Evolutionary conservation across 2,888 invertebrate genomes (phyloP).

Genomic region (Eupithecia exiguata): DNA sequence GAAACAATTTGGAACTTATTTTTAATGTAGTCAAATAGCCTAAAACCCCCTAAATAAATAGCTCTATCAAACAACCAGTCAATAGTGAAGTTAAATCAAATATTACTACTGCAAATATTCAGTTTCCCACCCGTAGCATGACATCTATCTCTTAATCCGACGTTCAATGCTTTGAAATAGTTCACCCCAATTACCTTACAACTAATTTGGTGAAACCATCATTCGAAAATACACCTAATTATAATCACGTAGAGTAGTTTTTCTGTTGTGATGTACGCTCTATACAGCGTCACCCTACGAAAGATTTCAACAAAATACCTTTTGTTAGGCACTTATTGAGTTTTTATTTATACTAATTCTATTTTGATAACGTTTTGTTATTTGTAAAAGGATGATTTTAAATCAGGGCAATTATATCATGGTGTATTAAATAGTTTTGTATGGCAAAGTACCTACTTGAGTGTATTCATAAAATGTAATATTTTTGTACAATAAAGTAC

Average conservation of each 20-base stretch:
- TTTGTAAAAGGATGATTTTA: conserved; percentile 49
- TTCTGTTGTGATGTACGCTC: background rate
- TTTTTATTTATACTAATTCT: conserved; percentile 78
- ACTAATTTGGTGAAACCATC: conserved; percentile 28
- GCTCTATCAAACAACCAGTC: background rate
- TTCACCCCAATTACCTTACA: conserved; percentile 41
- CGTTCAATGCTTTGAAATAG: conserved; percentile 41
- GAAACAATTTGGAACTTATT: too few species aligned
- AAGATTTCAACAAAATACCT: conserved; percentile 59
- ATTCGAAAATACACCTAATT: conserved; percentile 17
- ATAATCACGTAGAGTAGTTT: conserved; percentile 5
- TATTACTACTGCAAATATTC: conserved; percentile 26
- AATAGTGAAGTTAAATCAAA: conserved; percentile 9
- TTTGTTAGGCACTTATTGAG: conserved; percentile 75
- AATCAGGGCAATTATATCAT: conserved; percentile 30
- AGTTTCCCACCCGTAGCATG: conserved; percentile 50
- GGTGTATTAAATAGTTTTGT: conserved; percentile 28
- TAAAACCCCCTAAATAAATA: conserved; percentile 8
- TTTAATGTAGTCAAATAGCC: too few species aligned
- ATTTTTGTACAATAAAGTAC: conserved; percentile 18
- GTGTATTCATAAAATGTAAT: conserved; percentile 25
- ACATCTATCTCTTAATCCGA: conserved; percentile 69
- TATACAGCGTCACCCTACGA: conserved; percentile 36
- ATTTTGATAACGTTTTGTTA: conserved; percentile 69
- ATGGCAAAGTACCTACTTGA: conserved; percentile 17